Evolutionary conservation across 2,797 vertebrate genomes (phyloP), one percentile per base, ranked within the genome.

Genomic region (Melanotaenia boesemani): DNA sequence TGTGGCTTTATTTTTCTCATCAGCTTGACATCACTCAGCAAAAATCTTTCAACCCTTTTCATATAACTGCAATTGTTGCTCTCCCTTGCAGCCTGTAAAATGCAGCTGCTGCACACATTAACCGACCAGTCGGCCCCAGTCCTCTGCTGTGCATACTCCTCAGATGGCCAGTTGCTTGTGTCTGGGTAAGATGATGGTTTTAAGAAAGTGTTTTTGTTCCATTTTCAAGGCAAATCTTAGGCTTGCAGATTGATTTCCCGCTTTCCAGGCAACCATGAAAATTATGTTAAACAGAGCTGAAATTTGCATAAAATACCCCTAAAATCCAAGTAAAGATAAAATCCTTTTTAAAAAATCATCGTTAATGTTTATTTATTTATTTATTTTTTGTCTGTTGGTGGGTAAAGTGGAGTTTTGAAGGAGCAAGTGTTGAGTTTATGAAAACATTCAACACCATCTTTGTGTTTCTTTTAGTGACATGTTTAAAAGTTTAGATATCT

Each of bases 111-210:
- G 68, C 94, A 93, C 81, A 95, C 91, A 0, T 74, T 99, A 58
- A 92, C 76, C 1, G 94, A 90, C 50, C 98, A 99, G 77, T 88
- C 91, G 10, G 97, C 97, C 67, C 96, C 97, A 0, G 96, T 99
- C 70, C 95, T 99, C 86, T 93, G 95, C 66, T 99, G 97, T 88
- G 93, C 95, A 0, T 98, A 95, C 91, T 99, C 97, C 2, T 89
- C 88, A 20, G 95, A 98, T 52, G 97, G 97, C 15, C 94, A 94
- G 86, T 92, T 96, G 89, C 81, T 99, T 15, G 95, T 95, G 50
- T 98, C 98, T 0, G 97, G 98, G 97, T 98, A 94, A 93, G 86
- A 41, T 4, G 10, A 56, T 3, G n/a, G 2, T 4, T 28, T 46
- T 54, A 28, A 56, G 11, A 3, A 37, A 15, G 39, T 7, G 18